Evolutionary conservation across 2,113 vertebrate species (phyloP).

Genomic region (Oreocharis arfaki): DNA sequence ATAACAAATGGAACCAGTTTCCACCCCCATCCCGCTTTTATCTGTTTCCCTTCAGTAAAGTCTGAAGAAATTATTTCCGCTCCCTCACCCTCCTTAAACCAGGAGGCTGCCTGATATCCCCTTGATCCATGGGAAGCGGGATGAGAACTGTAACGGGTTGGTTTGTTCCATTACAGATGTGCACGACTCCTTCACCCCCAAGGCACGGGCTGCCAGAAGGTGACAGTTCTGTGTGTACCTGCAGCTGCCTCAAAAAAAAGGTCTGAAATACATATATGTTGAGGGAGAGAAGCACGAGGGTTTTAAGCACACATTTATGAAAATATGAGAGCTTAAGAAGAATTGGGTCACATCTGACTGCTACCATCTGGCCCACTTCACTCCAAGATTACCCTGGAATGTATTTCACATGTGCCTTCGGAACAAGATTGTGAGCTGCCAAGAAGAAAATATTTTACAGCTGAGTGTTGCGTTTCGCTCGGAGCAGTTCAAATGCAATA

Average conservation of each 20-base stretch:
- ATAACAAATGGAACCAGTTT: neutral
- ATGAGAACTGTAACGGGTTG: neutral
- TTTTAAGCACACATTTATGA: slow-evolving; percentile 22
- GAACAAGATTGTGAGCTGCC: slow-evolving; percentile 60
- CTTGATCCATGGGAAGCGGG: neutral
- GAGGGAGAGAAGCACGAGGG: neutral
- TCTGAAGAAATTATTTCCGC: slow-evolving; percentile 13
- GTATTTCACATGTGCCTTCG: slow-evolving; percentile 66
- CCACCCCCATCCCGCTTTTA: neutral
- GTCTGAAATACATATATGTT: neutral
- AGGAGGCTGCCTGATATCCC: neutral
- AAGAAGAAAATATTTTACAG: slow-evolving; percentile 66
- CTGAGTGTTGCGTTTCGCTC: neutral
- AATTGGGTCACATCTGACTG: slow-evolving; percentile 68
- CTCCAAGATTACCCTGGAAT: slow-evolving; percentile 66
- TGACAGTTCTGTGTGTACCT: neutral
- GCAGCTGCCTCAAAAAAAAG: neutral
- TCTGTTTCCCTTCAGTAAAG: slow-evolving; percentile 21
- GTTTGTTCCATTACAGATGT: neutral
- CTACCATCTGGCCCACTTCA: slow-evolving; percentile 70
- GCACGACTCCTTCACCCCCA: neutral
- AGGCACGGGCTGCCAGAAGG: neutral
- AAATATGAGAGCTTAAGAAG: slow-evolving; percentile 52
- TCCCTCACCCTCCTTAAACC: neutral
- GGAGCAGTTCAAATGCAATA: slow-evolving; percentile 2